These are phyloP conservation scores for Caranx ignobilis DNA, from an alignment of 2,113 vertebrate species.

Conservation along the genomic window DNA sequence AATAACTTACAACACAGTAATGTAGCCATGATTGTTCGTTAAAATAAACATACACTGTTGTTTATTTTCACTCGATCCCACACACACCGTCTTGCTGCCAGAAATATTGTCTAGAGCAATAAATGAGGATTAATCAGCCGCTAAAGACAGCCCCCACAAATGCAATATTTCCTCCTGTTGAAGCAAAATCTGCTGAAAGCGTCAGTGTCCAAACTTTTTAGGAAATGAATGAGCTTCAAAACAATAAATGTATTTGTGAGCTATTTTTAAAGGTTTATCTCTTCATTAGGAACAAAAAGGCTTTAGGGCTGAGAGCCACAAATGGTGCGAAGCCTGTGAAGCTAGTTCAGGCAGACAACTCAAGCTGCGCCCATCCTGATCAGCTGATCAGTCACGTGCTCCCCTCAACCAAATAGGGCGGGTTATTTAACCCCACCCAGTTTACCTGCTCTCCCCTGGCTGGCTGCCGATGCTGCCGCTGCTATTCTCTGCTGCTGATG, in stretches of 20 bases:
- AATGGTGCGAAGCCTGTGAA: neutral
- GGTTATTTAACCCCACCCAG: too few species aligned
- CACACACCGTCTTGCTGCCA: too few species aligned
- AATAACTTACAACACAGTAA: too few species aligned
- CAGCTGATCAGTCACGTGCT: too few species aligned
- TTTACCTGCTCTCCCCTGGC: too few species aligned
- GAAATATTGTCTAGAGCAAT: neutral
- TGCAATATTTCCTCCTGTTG: neutral
- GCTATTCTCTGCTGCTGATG: too few species aligned
- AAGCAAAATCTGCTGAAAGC: neutral
- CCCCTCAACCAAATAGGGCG: too few species aligned
- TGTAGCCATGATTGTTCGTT: neutral
- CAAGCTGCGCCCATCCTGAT: too few species aligned
- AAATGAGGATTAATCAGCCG: neutral
- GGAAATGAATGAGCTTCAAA: neutral
- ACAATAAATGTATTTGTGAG: neutral
- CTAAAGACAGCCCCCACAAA: neutral
- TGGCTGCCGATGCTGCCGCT: too few species aligned
- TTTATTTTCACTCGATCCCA: neutral
- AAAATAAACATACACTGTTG: too few species aligned
- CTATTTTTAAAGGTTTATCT: neutral
- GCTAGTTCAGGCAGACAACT: too few species aligned
- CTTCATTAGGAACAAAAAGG: neutral
- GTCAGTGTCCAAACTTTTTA: neutral
- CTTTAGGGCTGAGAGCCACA: neutral